Evolutionary conservation across 2,797 vertebrate genomes (phyloP).

Genomic region (Aerospiza tachiro): DNA sequence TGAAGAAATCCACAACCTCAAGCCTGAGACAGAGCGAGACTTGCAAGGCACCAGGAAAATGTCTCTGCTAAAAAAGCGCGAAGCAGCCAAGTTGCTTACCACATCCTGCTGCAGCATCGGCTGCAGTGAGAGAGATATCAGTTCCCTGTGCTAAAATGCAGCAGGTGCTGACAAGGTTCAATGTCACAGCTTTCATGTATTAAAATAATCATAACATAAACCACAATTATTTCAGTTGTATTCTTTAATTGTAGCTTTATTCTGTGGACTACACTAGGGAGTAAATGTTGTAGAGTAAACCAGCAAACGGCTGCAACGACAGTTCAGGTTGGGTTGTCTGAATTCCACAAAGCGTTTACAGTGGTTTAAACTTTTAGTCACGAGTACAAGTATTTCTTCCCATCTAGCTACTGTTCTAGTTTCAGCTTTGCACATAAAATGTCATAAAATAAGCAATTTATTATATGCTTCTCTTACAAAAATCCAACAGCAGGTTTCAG

Average conservation of each 20-base stretch:
- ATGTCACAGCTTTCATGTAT: neutral
- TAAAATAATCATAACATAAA: neutral
- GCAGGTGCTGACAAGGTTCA: neutral
- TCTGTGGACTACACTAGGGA: neutral
- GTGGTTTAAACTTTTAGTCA: neutral
- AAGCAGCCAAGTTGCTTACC: neutral
- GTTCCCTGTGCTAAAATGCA: slow-evolving; percentile 54
- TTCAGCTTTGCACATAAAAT: neutral
- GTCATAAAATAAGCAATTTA: neutral
- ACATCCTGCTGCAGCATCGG: slow-evolving; percentile 68
- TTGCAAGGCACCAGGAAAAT: neutral
- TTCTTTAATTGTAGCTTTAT: neutral
- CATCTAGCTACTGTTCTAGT: neutral
- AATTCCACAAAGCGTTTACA: neutral
- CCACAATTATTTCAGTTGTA: neutral
- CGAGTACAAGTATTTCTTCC: neutral
- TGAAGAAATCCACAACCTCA: neutral
- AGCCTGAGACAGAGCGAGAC: neutral
- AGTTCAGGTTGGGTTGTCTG: neutral
- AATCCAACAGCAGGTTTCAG: neutral
- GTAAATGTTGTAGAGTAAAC: neutral
- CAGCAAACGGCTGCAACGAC: neutral
- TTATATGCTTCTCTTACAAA: neutral
- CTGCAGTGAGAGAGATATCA: slow-evolving; percentile 66
- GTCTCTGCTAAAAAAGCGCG: neutral